Base-by-base conservation (phyloP, 1,140 invertebrate genomes). In the Holotrichia oblita region DNA sequence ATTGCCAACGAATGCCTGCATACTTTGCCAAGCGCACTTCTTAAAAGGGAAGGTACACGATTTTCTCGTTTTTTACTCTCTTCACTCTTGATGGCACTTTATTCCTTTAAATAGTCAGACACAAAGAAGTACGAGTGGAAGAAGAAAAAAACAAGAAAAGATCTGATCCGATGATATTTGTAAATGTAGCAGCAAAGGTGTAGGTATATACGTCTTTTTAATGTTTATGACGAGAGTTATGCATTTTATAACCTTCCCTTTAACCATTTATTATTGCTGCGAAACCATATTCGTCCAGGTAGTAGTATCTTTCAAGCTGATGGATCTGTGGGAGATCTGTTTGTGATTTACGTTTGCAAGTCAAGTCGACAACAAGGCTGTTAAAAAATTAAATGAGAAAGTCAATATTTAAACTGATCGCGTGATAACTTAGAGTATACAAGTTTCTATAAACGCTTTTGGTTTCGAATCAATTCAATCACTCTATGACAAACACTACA, bases 71-170 rank as follows among this genome's bases (percentile, higher is more conserved):
- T 34, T 69, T 69, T 69, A 34, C 27, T 69, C 61, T 22, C 22
- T 69, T 69, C 61, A 69, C 61, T 69, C 20, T 69, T 69, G 61
- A 22, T 69, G 61, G 61, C 61, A 69, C 61, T 69, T 69, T 22
- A 69, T 69, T 7, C 27, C 61, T 24, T 27, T 69, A 22, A 4
- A 69, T 20, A 69, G 61, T 3, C 17, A 69, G 22, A 22, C 27
- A 69, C 22, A 22, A 12, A 22, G 27, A 17, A 69, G 61, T 24
- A 69, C 10, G 27, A 69, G 22, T 22, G 22, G 27, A 69, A 27
- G 10, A 34, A 34, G 27, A 34, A 3, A 34, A 2, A 10, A 22
- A 12, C 17, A 27, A 69, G 61, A 27, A 22, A 22, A 69, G 61
- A 55, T 17, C 22, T 10, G 61, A 69, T 69, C 17, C 12, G 61